Base-by-base conservation (phyloP, 1,140 invertebrate species). In the Cepaea nemoralis region DNA sequence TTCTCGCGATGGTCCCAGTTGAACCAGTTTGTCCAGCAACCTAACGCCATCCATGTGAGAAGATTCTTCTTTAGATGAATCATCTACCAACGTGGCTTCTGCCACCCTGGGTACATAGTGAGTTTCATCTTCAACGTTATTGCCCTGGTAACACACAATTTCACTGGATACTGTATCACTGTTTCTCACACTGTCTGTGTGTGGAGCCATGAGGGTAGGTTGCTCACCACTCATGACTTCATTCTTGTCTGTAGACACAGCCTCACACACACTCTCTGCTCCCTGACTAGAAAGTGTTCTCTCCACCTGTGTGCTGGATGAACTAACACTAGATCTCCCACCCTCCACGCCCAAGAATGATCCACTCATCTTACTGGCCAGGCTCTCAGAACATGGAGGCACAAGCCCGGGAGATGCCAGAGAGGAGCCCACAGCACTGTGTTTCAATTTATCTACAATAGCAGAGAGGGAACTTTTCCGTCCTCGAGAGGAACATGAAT, bases 371-470 rank as follows among this genome's bases (percentile, higher is more conserved):
- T 6, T 59, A n/a, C 24, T 19, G n/a, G 14, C n/a, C 33, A 6
- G n/a, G 16, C n/a, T 31, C 6, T 63, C 59, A 63, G n/a, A 5
- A 31, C 27, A 63, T 6, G 59, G 6, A 31, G 10, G 33, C 27
- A 63, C 27, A 6, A 63, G 59, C 6, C n/a, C 59, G 33, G 59
- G 27, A 6, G 59, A 67, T 39, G 71, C 78, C 1, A 80, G 37
- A 5, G n/a, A 35, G 31, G 22, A 22, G 0, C 78, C 78, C 2
- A 69, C 63, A 45, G 77, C 77, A 39, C 73, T 80, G n/a, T 80
- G 66, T 39, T 80, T 95, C 14, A 97, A 89, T 88, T 97, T 97
- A 87, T 97, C 96, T 80, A 97, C 95, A 0, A 97, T 95, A 0
- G 96, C 96, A 80, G 94, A 95, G 3, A 97, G 91, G 0, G 95